phyloP scores from a whole-genome alignment of 2,888 invertebrate genomes.

The Nomada lathburiana region DNA sequence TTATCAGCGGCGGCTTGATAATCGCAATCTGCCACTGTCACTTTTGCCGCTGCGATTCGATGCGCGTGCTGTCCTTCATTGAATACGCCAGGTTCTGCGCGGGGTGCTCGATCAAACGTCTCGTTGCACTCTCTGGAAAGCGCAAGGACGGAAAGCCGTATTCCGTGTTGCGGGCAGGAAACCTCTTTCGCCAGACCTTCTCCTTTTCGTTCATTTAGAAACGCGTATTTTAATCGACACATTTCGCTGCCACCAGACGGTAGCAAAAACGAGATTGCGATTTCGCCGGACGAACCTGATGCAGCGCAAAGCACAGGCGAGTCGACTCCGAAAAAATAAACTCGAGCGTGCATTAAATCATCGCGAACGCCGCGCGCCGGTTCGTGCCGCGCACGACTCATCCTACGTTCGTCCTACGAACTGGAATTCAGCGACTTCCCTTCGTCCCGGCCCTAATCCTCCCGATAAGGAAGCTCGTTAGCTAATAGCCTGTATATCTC shows the following conservation, averaged over 20 bases:
- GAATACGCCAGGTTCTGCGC: too few relatives aligned
- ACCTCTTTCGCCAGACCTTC: neutral
- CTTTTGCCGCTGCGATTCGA: too few relatives aligned
- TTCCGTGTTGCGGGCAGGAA: neutral
- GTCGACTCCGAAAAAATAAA: constrained; percentile 26
- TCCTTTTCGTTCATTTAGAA: neutral
- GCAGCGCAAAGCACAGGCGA: too few relatives aligned
- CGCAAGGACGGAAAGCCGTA: too few relatives aligned
- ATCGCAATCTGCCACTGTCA: constrained; percentile 1
- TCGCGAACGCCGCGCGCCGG: constrained; percentile 14
- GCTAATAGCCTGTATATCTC: constrained; percentile 62
- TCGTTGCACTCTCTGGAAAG: too few relatives aligned
- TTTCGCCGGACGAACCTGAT: constrained; percentile 5
- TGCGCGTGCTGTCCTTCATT: too few relatives aligned
- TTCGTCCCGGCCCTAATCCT: constrained; percentile 59
- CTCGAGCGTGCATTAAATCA: constrained; percentile 45
- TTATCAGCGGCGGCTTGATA: constrained; percentile 36
- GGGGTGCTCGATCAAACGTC: too few relatives aligned
- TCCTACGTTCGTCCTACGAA: constrained; percentile 64
- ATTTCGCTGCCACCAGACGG: neutral
- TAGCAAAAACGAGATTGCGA: neutral
- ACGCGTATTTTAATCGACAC: too few relatives aligned
- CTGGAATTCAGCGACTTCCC: constrained; percentile 64
- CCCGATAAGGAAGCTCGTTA: constrained; percentile 69
- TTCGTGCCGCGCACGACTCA: constrained; percentile 21